These are phyloP conservation scores for Phrixothrix hirtus DNA, from an alignment of 2,888 invertebrate genomes.

Conservation along the genomic window DNA sequence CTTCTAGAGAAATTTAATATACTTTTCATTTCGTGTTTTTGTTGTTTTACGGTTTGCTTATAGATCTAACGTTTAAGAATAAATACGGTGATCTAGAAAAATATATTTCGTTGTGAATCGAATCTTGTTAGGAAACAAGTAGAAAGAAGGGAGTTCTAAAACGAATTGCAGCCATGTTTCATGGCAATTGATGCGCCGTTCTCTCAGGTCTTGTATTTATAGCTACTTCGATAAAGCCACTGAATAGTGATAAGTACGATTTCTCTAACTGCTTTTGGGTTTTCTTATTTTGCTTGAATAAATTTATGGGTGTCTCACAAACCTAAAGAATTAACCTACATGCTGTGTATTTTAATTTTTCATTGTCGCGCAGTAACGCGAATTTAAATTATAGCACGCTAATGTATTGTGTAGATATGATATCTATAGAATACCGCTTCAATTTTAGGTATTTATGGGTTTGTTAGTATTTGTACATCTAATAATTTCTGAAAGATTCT, in stretches of 20 bases:
- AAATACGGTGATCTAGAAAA: slow-evolving; percentile 19
- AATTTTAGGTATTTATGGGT: too few relatives aligned
- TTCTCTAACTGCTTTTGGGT: slow-evolving; percentile 38
- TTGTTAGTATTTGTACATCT: too few relatives aligned
- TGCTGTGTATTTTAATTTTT: not conserved
- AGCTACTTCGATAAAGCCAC: slow-evolving; percentile 46
- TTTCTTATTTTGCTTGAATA: slow-evolving; percentile 31
- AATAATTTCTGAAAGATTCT: too few relatives aligned
- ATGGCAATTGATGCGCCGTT: slow-evolving; percentile 48
- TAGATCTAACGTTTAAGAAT: slow-evolving; percentile 3
- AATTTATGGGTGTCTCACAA: slow-evolving; percentile 10
- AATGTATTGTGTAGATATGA: not conserved
- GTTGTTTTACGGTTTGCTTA: not conserved
- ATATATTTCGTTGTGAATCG: slow-evolving; percentile 32
- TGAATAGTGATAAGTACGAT: slow-evolving; percentile 48
- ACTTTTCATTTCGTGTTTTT: not conserved
- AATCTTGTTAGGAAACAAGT: slow-evolving; percentile 36
- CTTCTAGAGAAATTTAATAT: not conserved
- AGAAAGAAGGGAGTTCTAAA: slow-evolving; percentile 39
- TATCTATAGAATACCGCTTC: too few relatives aligned
- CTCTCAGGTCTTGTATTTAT: slow-evolving; percentile 43
- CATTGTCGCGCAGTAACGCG: not conserved
- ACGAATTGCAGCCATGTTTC: slow-evolving; percentile 50
- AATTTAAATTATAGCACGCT: not conserved
- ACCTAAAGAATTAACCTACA: too few relatives aligned